These are phyloP conservation scores for Orientallactaga sibirica DNA, from an alignment of 2,797 vertebrate genomes.

Conservation along the genomic window DNA sequence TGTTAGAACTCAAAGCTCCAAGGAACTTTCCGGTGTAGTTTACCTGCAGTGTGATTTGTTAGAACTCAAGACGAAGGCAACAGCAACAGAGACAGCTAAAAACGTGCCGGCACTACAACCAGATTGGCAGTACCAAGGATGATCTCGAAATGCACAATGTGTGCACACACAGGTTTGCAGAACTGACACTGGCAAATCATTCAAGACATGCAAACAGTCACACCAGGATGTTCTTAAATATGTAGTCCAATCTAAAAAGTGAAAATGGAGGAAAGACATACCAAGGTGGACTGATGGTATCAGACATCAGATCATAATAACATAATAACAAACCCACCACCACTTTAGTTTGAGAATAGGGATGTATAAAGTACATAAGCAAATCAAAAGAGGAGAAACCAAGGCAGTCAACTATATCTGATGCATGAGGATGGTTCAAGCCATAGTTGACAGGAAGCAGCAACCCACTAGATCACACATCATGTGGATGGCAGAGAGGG, in stretches of 20 bases:
- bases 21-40: neutral
- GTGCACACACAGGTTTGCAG: neutral
- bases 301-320: neutral
- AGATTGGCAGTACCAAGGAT: neutral
- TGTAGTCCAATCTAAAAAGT: neutral
- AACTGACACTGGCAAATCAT: neutral
- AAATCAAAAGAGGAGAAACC: neutral
- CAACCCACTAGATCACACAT: neutral
- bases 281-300: rapidly evolving
- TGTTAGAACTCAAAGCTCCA: neutral
- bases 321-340: neutral
- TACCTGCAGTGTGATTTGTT: neutral
- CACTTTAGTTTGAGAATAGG: neutral
- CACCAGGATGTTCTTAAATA: neutral
- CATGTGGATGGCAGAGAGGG: neutral
- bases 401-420: neutral
- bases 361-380: neutral
- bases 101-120: neutral
- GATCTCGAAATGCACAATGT: neutral
- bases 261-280: neutral
- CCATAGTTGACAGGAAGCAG: neutral
- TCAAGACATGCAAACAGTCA: neutral
- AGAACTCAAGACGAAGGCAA: neutral
- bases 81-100: neutral
- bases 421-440: neutral